phyloP scores from a whole-genome alignment of 2,797 vertebrate genomes.

The Pangasius djambal region DNA sequence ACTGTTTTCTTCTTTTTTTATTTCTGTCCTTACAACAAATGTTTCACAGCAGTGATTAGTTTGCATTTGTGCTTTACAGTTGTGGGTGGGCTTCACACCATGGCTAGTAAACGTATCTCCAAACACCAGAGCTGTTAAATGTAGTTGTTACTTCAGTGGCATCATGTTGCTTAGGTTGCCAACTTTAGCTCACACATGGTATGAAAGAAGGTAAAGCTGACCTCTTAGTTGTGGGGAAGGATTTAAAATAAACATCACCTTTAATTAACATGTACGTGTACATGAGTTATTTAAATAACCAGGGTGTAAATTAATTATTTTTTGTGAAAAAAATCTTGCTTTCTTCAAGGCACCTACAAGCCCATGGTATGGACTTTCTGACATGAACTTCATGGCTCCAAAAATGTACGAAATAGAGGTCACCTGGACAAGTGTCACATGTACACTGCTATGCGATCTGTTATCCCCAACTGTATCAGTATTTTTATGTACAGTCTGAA shows the following conservation, averaged over 20 bases:
- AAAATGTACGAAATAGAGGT: constrained; percentile 12
- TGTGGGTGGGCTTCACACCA: constrained; percentile 20
- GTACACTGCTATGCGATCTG: not conserved
- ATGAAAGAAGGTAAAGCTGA: constrained; percentile 38
- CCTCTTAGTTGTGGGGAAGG: constrained; percentile 5
- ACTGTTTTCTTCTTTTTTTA: not conserved
- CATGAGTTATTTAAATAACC: constrained; percentile 6
- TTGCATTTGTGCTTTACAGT: constrained; percentile 17
- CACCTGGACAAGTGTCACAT: constrained; percentile 17
- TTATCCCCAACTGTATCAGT: not conserved
- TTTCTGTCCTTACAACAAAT: constrained; percentile 20
- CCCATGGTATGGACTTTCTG: constrained; percentile 16
- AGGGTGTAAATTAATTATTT: constrained; percentile 30
- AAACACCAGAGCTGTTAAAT: constrained; percentile 34
- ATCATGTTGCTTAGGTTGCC: constrained; percentile 30
- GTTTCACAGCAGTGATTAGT: constrained; percentile 17
- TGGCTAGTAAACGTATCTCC: constrained; percentile 1
- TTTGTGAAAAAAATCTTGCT: constrained; percentile 30
- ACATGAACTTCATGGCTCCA: constrained; percentile 7
- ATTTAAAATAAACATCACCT: constrained; percentile 37
- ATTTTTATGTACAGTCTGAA: not conserved
- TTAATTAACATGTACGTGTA: constrained; percentile 44
- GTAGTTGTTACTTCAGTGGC: constrained; percentile 41
- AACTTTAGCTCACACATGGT: constrained; percentile 35
- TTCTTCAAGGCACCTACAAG: constrained; percentile 12